Conservation (phyloP, 2,797 vertebrate species). For the Cossypha caffra region DNA sequence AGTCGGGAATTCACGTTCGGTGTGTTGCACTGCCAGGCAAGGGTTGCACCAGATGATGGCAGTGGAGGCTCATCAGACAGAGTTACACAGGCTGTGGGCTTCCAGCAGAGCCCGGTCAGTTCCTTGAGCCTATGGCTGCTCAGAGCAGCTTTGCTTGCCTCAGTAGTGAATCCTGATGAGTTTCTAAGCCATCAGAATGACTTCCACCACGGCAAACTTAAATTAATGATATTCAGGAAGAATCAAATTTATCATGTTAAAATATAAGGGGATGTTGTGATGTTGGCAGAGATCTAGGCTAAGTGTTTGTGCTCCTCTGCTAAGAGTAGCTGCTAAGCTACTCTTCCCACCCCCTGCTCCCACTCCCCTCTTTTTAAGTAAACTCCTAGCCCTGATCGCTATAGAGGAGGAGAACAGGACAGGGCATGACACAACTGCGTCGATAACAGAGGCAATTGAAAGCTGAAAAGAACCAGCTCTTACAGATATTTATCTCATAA, state of each 20-base stretch:
- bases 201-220: background rate
- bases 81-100: background rate
- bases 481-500: background rate
- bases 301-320: background rate
- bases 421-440: background rate
- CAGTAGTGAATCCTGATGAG: background rate
- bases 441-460: background rate
- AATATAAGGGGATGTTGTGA: background rate
- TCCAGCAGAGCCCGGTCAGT: background rate
- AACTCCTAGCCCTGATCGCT: background rate
- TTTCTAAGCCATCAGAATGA: background rate
- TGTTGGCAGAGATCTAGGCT: background rate
- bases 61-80: background rate
- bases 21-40: background rate
- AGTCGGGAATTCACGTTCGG: accelerated
- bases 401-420: background rate
- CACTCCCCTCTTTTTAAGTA: background rate
- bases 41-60: slow-evolving; percentile 50
- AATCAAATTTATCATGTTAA: background rate
- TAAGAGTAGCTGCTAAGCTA: background rate
- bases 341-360: too few relatives aligned
- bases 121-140: background rate
- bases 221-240: background rate
- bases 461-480: background rate
- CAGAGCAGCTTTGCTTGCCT: background rate